Conservation (phyloP, 1,140 invertebrate genomes). For the Spodoptera litura region DNA sequence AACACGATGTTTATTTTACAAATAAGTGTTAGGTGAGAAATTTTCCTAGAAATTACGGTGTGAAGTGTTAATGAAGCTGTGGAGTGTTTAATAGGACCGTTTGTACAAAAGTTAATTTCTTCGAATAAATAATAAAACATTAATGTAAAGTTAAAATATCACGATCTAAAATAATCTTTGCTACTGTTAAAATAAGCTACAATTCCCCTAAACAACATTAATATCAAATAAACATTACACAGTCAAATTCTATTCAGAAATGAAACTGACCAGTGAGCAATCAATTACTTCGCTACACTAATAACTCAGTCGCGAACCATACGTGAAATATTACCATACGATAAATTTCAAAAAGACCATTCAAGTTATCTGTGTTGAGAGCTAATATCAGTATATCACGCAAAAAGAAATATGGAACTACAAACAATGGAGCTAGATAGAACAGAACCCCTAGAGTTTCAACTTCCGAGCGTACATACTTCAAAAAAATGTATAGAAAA, state of each 20-base stretch:
- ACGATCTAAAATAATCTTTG: background rate
- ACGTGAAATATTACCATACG: conserved; percentile 26
- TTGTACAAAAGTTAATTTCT: too few relatives aligned
- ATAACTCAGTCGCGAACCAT: background rate
- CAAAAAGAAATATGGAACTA: conserved; percentile 38
- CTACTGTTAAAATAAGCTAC: background rate
- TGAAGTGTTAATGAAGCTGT: too few relatives aligned
- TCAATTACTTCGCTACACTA: conserved; percentile 20
- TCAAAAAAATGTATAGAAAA: conserved; percentile 24
- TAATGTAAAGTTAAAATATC: background rate
- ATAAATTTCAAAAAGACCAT: conserved; percentile 44
- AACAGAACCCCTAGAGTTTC: conserved; percentile 18
- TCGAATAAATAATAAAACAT: too few relatives aligned
- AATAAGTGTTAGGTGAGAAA: background rate
- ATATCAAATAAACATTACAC: background rate
- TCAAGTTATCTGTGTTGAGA: conserved; percentile 43
- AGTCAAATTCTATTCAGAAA: conserved; percentile 8
- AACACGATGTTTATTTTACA: background rate
- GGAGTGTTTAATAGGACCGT: background rate
- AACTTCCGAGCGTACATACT: conserved; percentile 10
- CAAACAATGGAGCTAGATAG: conserved; percentile 35
- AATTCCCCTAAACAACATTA: background rate
- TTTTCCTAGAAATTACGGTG: too few relatives aligned
- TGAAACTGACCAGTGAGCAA: background rate
- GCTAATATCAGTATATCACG: conserved; percentile 46